Conservation (phyloP, 2,888 invertebrate genomes). For the Agrochola lychnidis region DNA sequence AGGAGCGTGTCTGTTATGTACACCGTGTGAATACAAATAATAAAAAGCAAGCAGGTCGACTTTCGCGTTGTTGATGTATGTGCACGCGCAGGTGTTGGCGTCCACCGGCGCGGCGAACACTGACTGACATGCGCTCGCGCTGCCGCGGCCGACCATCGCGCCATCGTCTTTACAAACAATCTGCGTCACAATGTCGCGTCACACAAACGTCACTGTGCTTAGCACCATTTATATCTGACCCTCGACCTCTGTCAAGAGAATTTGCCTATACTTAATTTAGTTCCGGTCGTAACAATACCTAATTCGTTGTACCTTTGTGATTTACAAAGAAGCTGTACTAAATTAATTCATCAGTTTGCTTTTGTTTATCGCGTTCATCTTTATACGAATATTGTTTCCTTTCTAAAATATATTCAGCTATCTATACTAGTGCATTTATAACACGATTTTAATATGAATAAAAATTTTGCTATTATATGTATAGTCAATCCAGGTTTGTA, state of each 20-base stretch:
- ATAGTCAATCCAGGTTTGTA: neutral
- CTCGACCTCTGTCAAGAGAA: slow-evolving; percentile 29
- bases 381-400: slow-evolving; percentile 1
- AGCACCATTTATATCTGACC: slow-evolving; percentile 42
- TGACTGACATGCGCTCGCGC: slow-evolving; percentile 78
- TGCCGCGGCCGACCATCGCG: slow-evolving; percentile 59
- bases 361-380: neutral
- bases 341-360: neutral
- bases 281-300: slow-evolving; percentile 28
- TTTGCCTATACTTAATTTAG: slow-evolving; percentile 26
- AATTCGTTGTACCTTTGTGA: too few relatives aligned
- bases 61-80: slow-evolving; percentile 80
- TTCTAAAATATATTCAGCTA: neutral
- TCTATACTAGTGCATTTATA: neutral
- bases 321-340: neutral
- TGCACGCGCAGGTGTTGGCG: slow-evolving; percentile 80
- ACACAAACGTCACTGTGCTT: slow-evolving; percentile 60
- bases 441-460: neutral
- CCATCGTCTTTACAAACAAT: slow-evolving; percentile 59
- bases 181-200: slow-evolving; percentile 65
- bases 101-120: slow-evolving; percentile 77
- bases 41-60: slow-evolving; percentile 77
- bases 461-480: neutral
- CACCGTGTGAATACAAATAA: slow-evolving; percentile 85
- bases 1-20: slow-evolving; percentile 75